Base-by-base conservation (phyloP, 2,113 vertebrate genomes). In the Anas platyrhynchos region DNA sequence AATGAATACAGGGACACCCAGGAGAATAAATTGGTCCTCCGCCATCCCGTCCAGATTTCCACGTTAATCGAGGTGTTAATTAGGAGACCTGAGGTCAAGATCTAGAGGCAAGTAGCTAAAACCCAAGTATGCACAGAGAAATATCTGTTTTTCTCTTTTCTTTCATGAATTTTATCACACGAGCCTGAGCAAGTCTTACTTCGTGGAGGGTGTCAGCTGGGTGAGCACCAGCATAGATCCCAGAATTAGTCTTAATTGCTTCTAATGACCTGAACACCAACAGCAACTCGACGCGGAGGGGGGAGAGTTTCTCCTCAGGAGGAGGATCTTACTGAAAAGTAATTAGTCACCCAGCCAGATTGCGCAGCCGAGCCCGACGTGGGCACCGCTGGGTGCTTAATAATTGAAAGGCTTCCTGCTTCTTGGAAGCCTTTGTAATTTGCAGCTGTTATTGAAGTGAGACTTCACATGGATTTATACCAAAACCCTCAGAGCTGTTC, bases 141-240 rank as follows among this genome's bases (percentile, higher is more conserved):
- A 54, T 65, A 13, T 29, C 43, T 38, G 22, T 3, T 23, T 71
- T 43, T 76, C 41, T 62, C 16, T 62, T 32, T 25, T 13, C 10
- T 29, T 48, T 54, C 0, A 29, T 4, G 6, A 62, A 68, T 16
- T 7, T 21, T 1, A 0, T n/a, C 22, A 21, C 7, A 12, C 31
- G 12, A 20, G 13, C 13, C 1, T 4, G 54, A 56, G 16, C 34
- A 4, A 11, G 7, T 31, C 16, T 58, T 52, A 11, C 31, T 44
- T 5, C 20, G 23, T 21, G 0, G 1, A 31, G 68, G 41, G 2
- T 2, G 6, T 17, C 38, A 21, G 10, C 54, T 50, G 69, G 15
- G 16, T 16, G 21, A 66, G 43, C 32, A 1, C 36, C 34, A 34
- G 34, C 34, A 34, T 34, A 34, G 34, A 34, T 34, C 34, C 34